A percentile compares a stretch with the other conserved stretches of the same genome.
phyloP scores from a whole-genome alignment of 2,113 vertebrate species.

The Passer montanus region DNA sequence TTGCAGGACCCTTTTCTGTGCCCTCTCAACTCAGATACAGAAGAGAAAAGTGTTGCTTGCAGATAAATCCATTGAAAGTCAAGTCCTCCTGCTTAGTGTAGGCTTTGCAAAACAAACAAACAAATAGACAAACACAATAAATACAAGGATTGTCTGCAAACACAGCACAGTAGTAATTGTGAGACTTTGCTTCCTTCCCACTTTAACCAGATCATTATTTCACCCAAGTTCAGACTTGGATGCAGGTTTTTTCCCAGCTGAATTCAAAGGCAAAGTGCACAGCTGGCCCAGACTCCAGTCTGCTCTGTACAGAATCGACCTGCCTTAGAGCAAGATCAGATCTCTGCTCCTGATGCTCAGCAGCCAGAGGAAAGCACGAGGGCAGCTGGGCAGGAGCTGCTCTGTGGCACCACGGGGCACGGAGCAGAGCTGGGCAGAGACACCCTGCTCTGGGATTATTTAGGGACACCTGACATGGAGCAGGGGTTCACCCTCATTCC shows the following conservation, averaged over 20 bases:
- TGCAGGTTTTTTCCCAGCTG: not conserved
- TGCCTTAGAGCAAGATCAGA: not conserved
- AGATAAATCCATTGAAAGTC: not conserved
- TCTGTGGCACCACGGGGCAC: rapidly evolving
- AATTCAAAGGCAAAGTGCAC: not conserved
- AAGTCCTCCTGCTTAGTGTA: not conserved
- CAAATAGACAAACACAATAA: not conserved
- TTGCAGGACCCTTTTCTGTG: not conserved
- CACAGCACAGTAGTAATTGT: not conserved
- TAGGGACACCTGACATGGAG: rapidly evolving
- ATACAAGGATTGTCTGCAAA: not conserved
- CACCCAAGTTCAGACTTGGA: not conserved
- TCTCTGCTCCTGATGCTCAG: not conserved
- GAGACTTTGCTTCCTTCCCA: not conserved
- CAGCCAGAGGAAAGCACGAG: not conserved
- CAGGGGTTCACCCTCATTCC: rapidly evolving
- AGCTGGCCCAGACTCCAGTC: not conserved
- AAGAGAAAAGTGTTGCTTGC: not conserved
- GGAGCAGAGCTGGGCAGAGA: not conserved
- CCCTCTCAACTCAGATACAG: not conserved
- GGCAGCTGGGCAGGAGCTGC: not conserved
- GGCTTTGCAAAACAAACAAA: not conserved
- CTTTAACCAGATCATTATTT: not conserved
- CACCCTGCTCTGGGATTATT: not conserved
- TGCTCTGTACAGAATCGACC: not conserved